These are phyloP conservation scores for Caligus rogercresseyi DNA, from an alignment of 1,140 invertebrate genomes.

Conservation along the genomic window DNA sequence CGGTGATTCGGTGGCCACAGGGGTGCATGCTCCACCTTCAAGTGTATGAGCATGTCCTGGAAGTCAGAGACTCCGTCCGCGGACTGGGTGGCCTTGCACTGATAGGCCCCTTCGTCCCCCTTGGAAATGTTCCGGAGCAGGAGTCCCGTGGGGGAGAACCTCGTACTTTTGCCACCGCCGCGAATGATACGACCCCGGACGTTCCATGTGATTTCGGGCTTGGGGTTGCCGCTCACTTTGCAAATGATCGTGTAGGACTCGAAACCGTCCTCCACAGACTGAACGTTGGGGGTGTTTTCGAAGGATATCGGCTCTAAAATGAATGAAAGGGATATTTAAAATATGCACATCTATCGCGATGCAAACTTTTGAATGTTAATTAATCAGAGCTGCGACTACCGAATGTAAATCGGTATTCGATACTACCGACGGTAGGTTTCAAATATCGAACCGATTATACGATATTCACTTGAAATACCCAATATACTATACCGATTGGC, in stretches of 20 bases:
- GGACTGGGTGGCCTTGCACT: conserved; percentile 13
- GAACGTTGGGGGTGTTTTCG: neutral
- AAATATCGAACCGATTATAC: too few relatives aligned
- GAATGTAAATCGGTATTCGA: too few relatives aligned
- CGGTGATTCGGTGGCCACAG: neutral
- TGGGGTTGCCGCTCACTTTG: conserved; percentile 7
- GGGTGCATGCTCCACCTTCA: conserved; percentile 14
- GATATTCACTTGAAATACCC: too few relatives aligned
- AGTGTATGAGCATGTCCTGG: conserved; percentile 4
- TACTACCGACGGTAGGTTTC: too few relatives aligned
- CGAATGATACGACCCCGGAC: conserved; percentile 2
- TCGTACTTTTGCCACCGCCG: neutral
- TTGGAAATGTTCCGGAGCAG: conserved; percentile 6
- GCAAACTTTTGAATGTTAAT: too few relatives aligned
- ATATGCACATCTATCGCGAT: too few relatives aligned
- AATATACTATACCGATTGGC: too few relatives aligned
- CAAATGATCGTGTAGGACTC: neutral
- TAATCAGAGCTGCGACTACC: too few relatives aligned
- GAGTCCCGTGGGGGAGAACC: neutral
- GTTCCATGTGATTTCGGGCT: conserved; percentile 14
- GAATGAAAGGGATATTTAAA: neutral
- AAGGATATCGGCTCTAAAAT: conserved; percentile 15
- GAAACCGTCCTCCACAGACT: conserved; percentile 10
- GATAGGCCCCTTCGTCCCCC: conserved; percentile 4
- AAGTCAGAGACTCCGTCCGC: conserved; percentile 5